Base-by-base conservation (phyloP, 2,113 vertebrate species). In the Catharus minimus region DNA sequence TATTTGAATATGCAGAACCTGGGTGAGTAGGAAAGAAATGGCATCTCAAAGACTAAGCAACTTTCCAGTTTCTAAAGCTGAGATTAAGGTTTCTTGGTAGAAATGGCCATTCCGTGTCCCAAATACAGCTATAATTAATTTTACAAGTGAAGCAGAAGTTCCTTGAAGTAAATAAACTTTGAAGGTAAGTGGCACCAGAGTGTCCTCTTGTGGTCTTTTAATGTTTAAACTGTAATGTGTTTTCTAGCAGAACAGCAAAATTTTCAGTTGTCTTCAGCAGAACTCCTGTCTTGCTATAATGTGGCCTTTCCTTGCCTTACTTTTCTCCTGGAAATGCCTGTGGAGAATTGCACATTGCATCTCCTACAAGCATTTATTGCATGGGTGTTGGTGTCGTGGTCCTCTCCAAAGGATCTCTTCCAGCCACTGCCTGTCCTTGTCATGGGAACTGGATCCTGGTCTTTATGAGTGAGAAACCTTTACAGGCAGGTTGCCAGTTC, bases 171-270 rank as follows among this genome's bases (percentile, higher is more conserved):
- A 82, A 49, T 44, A 68, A 24, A 66, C 71, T 56, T 72, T 38
- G 49, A 86, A 24, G 18, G 5, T 67, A 81, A 82, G 27, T 56
- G 62, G 88, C 74, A 87, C 81, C 36, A 93, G 38, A 93, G 86
- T 89, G 94, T 90, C 95, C 94, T 95, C 95, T 95, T 94, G 95
- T 96, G 95, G 95, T 82, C 92, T 90, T 71, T 56, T 21, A 64
- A 41, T 39, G 43, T 78, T 57, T 55, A 78, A 94, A 28, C 76
- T 49, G 8, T 38, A 30, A 52, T 22, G 7, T 5, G 9, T 39
- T 90, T 88, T 50, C 41, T 27, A 71, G 18, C 16, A 61, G 58
- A 78, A 56, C 2, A 68, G n/a, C 57, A 84, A 38, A 15, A 78
- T n/a, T 86, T 49, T 38, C 49, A 47, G 26, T 4, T 75, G 26